These are phyloP conservation scores for Monochamus alternatus DNA, from an alignment of 2,888 invertebrate genomes.

Conservation along the genomic window DNA sequence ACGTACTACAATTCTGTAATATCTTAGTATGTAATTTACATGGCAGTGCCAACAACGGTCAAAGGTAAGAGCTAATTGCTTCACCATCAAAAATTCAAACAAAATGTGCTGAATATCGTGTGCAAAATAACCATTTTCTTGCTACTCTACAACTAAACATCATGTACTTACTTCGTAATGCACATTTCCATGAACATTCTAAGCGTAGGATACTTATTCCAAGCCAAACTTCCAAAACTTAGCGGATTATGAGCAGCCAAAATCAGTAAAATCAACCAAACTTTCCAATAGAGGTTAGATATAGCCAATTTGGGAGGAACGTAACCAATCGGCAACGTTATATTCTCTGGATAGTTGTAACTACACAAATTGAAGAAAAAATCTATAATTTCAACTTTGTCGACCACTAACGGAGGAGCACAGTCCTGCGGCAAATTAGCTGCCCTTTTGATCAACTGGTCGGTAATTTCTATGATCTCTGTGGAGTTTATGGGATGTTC, in stretches of 20 bases:
- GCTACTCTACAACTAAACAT: conserved; percentile 2
- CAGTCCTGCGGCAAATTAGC: conserved; percentile 84
- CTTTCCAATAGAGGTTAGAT: conserved; percentile 95
- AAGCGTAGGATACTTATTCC: conserved; percentile 93
- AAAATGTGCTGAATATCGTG: too few relatives aligned
- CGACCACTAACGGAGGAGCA: conserved; percentile 81
- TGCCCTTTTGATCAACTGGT: conserved; percentile 88
- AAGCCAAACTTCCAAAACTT: conserved; percentile 88
- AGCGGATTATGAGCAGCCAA: conserved; percentile 94
- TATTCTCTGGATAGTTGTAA: conserved; percentile 95
- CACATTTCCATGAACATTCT: conserved; percentile 96
- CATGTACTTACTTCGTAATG: conserved; percentile 85
- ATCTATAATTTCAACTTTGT: conserved; percentile 89
- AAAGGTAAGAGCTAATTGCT: too few relatives aligned
- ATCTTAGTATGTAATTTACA: too few relatives aligned
- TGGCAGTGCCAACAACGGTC: too few relatives aligned
- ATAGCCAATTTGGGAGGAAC: conserved; percentile 91
- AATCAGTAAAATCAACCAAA: conserved; percentile 90
- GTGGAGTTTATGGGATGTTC: conserved; percentile 86
- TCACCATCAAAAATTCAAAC: too few relatives aligned
- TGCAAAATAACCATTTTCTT: too few relatives aligned
- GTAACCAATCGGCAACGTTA: conserved; percentile 87
- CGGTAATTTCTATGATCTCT: conserved; percentile 90
- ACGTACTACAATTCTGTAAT: too few relatives aligned
- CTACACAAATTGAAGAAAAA: conserved; percentile 91